Percentiles rank a stretch among this genome's conserved stretches.
phyloP scores from a whole-genome alignment of 2,888 invertebrate species.

The Apoderus coryli region DNA sequence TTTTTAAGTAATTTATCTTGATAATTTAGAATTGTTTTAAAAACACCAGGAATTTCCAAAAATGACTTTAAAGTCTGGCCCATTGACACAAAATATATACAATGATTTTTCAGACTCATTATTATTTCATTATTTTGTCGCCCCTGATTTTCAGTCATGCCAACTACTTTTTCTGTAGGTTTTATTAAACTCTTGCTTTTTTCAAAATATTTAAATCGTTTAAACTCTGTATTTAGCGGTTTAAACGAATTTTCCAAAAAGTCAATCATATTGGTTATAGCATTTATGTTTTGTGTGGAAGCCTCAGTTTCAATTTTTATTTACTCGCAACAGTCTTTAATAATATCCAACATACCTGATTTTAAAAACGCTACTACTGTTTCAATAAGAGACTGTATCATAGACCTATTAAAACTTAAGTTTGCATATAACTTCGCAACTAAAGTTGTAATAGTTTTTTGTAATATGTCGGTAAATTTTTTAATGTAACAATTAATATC shows the following conservation, averaged over 20 bases:
- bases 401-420: not conserved
- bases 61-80: constrained; percentile 2
- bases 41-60: constrained; percentile 8
- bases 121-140: no score
- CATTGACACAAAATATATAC: constrained; percentile 5
- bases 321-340: constrained; percentile 5
- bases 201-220: constrained; percentile 12
- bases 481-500: not conserved
- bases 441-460: constrained; percentile 4
- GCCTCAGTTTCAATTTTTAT: not conserved
- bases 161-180: not conserved
- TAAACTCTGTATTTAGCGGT: constrained; percentile 10
- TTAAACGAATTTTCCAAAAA: constrained; percentile 8
- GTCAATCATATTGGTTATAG: not conserved
- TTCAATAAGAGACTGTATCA: constrained; percentile 5
- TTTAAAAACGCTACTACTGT: constrained; percentile 2
- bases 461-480: constrained; percentile 3
- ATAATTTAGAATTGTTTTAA: constrained; percentile 3
- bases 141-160: not conserved
- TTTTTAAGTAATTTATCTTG: constrained; percentile 4
- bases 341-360: constrained; percentile 5
- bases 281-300: not conserved
- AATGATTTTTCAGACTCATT: not conserved
- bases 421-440: constrained; percentile 5
- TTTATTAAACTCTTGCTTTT: constrained; percentile 1